Conservation (phyloP, 2,113 vertebrate genomes). For the Pyrgilauda ruficollis region DNA sequence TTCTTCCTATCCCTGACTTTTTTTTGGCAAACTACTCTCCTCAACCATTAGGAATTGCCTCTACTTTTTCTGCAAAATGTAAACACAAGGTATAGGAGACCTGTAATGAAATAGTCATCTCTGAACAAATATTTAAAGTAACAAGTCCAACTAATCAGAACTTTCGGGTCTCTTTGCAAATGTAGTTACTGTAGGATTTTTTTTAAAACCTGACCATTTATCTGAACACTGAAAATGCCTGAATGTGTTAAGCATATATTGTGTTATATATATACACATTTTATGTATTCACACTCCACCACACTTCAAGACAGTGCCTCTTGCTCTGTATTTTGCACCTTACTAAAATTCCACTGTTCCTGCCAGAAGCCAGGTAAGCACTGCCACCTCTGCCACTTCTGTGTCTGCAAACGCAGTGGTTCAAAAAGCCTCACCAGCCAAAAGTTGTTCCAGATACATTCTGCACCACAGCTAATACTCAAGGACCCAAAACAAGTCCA, state of each 20-base stretch:
- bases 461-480: not conserved
- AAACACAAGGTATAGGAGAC: not conserved
- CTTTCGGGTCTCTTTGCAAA: not conserved
- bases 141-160: not conserved
- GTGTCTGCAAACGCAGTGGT: not conserved
- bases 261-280: not conserved
- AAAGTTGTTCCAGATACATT: not conserved
- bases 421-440: not conserved
- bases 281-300: not conserved
- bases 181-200: not conserved
- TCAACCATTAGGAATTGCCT: not conserved
- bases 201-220: not conserved
- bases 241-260: not conserved
- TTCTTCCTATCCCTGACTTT: not conserved
- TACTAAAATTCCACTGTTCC: not conserved
- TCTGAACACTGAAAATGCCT: not conserved
- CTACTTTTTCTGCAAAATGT: not conserved
- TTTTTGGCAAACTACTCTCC: not conserved
- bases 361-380: not conserved
- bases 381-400: not conserved
- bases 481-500: not conserved
- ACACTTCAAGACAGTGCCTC: not conserved
- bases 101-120: not conserved
- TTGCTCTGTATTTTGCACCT: not conserved
- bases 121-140: not conserved